Evolutionary conservation across 1,140 invertebrate species (phyloP).

Genomic region (Musca vetustissima): DNA sequence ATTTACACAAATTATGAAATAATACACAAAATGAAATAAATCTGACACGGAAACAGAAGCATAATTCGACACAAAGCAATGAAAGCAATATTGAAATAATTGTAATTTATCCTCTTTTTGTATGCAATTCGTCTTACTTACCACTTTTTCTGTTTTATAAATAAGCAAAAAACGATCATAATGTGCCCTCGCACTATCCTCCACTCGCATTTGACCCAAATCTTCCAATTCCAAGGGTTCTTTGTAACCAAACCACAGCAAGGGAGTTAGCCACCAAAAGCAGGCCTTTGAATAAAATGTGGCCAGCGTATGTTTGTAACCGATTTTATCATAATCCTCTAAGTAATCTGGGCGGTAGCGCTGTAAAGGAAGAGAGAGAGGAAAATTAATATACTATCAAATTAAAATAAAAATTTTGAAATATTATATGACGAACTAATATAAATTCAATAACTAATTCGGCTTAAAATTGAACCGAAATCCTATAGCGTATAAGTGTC

Average conservation of each 20-base stretch:
- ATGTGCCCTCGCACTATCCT: conserved; percentile 58
- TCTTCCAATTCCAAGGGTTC: conserved; percentile 68
- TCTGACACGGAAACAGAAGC: too few relatives aligned
- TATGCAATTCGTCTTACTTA: conserved; percentile 33
- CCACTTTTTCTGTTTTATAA: conserved; percentile 46
- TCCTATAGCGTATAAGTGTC: too few relatives aligned
- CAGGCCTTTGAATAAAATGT: conserved; percentile 72
- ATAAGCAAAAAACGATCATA: conserved; percentile 54
- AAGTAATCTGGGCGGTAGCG: conserved; percentile 45
- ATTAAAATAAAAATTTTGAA: too few relatives aligned
- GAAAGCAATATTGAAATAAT: too few relatives aligned
- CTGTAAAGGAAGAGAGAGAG: conserved; percentile 28
- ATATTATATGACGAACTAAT: too few relatives aligned
- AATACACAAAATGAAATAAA: too few relatives aligned
- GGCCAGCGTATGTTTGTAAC: conserved; percentile 62
- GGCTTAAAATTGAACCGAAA: too few relatives aligned
- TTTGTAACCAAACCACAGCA: conserved; percentile 68
- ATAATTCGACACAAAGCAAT: too few relatives aligned
- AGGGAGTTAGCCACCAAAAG: conserved; percentile 75
- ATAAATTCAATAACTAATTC: too few relatives aligned
- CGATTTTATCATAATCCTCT: conserved; percentile 47
- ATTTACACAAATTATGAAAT: too few relatives aligned
- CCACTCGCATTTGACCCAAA: conserved; percentile 69
- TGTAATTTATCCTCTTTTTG: too few relatives aligned
- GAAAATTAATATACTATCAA: background rate